Evolutionary conservation across 2,888 invertebrate genomes (phyloP), one percentile per base, ranked within the genome.

Genomic region (Mesoligia furuncula): DNA sequence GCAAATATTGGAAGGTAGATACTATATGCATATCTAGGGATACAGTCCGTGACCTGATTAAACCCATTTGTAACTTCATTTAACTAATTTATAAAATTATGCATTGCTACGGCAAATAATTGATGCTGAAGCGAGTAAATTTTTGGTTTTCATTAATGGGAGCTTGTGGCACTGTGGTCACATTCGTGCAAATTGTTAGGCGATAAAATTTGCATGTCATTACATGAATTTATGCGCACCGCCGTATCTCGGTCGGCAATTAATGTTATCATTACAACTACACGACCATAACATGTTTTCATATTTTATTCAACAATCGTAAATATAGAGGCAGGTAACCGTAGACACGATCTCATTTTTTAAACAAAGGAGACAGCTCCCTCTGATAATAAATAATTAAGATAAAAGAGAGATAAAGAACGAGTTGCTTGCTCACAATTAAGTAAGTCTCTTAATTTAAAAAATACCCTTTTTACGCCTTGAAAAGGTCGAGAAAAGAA

Each of bases 181-280:
- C 89, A 89, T 88, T 88, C 75, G 79, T 89, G 81, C 83, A 82
- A 84, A 84, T 78, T 75, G 82, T 78, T 84, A 82, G 81, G 85
- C 83, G 83, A 89, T 91, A 86, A 87, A 89, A 92, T 92, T 92
- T 91, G 89, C 92, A 92, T 92, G 83, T 73, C 86, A 91, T 90
- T 92, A 89, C 85, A 86, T 85, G 79, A 90, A 90, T 90, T 87
- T 88, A 87, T 84, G 81, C 75, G 77, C 45, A 80, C 77, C 79
- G 81, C 86, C 66, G 77, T 88, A 88, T 89, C 88, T 86, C 84
- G 76, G 77, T 74, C 59, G 69, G 84, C 83, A 87, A 90, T 89
- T 87, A 88, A 77, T 86, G 87, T 88, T 90, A 90, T 89, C 87
- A 84, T 77, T 71, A 74, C 74, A 42, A 79, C 64, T 81, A 82